A percentile compares a stretch with the other conserved stretches of the same genome.
phyloP scores from a whole-genome alignment of 2,113 vertebrate genomes.

The pig (Sus scrofa) region T2T-Sscrofa CM000829.6:60118001-60118500 shows the following conservation, averaged over 20 bases:
- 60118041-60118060: background rate
- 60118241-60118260: background rate
- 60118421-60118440: slow-evolving; percentile 67
- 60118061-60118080: background rate
- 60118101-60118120: background rate
- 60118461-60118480: slow-evolving; percentile 38
- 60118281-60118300: background rate
- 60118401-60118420: slow-evolving; percentile 48
- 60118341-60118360: background rate
- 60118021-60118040: background rate
- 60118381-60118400: background rate
- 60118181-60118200: background rate
- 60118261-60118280: background rate
- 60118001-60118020: background rate
- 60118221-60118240: background rate
- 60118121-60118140: background rate
- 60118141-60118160: background rate
- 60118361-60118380: background rate
- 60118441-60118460: slow-evolving; percentile 60
- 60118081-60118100: background rate
- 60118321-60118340: background rate
- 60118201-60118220: background rate
- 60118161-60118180: background rate
- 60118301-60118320: background rate
- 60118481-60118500: slow-evolving; percentile 71